phyloP scores from a whole-genome alignment of 2,113 vertebrate species.

The Lichenostomus cassidix region DNA sequence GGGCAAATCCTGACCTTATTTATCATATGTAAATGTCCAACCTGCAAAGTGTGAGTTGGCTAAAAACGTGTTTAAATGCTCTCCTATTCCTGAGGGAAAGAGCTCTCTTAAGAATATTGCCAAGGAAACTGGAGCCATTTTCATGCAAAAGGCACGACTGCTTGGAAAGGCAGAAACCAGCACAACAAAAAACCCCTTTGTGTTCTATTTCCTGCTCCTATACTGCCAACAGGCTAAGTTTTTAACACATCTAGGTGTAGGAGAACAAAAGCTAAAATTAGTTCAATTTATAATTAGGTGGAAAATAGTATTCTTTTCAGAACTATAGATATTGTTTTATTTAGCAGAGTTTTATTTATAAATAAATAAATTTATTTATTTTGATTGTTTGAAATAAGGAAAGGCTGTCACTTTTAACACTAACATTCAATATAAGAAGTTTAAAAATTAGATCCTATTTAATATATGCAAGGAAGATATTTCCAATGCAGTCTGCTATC shows the following conservation, averaged over 20 bases:
- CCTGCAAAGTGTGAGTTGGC: not conserved
- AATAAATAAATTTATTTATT: too few species aligned
- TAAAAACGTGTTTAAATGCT: not conserved
- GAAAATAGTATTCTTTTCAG: not conserved
- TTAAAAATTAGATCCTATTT: not conserved
- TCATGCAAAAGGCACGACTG: not conserved
- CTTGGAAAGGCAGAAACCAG: not conserved
- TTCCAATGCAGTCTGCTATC: not conserved
- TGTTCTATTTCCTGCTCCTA: not conserved
- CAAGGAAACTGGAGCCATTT: conserved; percentile 4
- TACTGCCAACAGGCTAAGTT: not conserved
- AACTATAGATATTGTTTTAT: not conserved
- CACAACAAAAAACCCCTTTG: not conserved
- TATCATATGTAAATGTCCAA: not conserved
- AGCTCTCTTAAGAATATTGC: not conserved
- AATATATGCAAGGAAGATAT: not conserved
- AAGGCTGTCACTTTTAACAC: not conserved
- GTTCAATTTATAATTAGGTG: not conserved
- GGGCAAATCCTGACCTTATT: not conserved
- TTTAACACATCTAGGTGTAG: not conserved
- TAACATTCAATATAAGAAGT: not conserved
- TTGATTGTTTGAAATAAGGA: not conserved
- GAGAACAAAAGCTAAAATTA: not conserved
- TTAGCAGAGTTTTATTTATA: not conserved
- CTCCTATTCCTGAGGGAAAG: not conserved